A percentile compares a stretch with the other conserved stretches of the same genome.
These are phyloP conservation scores for Ceratotherium simum DNA, from an alignment of 2,113 vertebrate genomes.

Conservation along the genomic window DNA sequence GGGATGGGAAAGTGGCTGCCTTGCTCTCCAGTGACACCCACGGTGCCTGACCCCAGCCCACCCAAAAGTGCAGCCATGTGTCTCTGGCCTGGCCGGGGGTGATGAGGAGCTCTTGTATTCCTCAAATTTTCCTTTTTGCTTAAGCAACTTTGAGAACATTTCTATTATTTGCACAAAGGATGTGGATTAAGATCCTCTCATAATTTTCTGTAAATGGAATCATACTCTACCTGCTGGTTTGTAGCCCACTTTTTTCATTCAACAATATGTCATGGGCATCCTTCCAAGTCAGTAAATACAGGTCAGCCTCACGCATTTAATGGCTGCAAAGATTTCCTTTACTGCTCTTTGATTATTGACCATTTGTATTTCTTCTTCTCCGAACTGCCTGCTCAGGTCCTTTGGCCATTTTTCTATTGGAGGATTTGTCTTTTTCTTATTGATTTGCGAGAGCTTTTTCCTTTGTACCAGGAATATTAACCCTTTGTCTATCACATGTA, in stretches of 20 bases:
- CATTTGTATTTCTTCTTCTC: slow-evolving; percentile 53
- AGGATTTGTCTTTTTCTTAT: slow-evolving; percentile 60
- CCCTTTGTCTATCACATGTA: neutral
- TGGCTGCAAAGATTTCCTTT: slow-evolving; percentile 31
- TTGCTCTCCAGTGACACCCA: too few species aligned
- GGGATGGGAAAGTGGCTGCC: neutral
- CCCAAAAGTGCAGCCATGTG: accelerated
- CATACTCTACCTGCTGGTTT: slow-evolving; percentile 58
- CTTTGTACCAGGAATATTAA: slow-evolving; percentile 41
- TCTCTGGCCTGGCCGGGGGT: accelerated
- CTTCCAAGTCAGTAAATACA: slow-evolving; percentile 55
- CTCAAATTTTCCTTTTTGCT: neutral
- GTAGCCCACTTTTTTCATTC: slow-evolving; percentile 41
- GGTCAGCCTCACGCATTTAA: slow-evolving; percentile 21
- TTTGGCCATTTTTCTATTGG: slow-evolving; percentile 49
- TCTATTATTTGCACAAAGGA: neutral
- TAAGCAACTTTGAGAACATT: neutral
- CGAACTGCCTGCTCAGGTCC: slow-evolving; percentile 23
- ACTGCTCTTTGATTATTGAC: slow-evolving; percentile 62
- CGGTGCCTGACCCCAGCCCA: neutral
- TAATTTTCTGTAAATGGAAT: slow-evolving; percentile 37
- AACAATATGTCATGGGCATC: slow-evolving; percentile 1
- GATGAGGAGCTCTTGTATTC: neutral
- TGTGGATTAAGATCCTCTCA: neutral
- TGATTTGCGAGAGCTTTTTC: slow-evolving; percentile 30